Conservation (phyloP, 53 echinoderm and acorn worm genomes). For the Crossaster papposus region DNA sequence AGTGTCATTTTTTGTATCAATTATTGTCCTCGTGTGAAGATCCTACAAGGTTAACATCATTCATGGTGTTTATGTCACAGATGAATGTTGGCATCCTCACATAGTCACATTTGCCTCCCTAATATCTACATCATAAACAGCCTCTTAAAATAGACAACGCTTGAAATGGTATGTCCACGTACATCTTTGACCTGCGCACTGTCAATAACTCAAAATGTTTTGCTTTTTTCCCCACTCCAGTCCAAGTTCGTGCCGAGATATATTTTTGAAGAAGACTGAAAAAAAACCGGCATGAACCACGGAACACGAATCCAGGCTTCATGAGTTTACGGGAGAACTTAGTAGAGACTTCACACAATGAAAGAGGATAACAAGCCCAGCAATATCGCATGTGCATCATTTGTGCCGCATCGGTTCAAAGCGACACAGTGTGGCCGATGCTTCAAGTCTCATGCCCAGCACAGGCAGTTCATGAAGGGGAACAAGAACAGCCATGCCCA, state of each 20-base stretch:
- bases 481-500: constrained; percentile 59
- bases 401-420: constrained; percentile 86
- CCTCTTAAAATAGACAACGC: no score
- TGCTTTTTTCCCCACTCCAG: neutral
- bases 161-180: neutral
- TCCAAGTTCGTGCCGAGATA: neutral
- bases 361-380: constrained; percentile 49
- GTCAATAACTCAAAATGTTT: neutral
- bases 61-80: no score
- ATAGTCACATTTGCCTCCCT: no score
- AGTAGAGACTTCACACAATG: constrained; percentile 9
- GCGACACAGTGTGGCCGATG: constrained; percentile 81
- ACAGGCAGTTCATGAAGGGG: constrained; percentile 46
- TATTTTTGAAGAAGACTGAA: neutral
- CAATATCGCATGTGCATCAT: constrained; percentile 68
- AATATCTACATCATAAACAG: no score
- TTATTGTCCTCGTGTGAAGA: no score
- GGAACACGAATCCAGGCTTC: neutral
- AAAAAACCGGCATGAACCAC: neutral
- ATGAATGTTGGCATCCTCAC: no score
- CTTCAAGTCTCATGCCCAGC: constrained; percentile 80
- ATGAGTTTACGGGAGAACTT: neutral
- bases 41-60: no score
- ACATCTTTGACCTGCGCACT: neutral
- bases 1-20: no score